A percentile compares a stretch with the other conserved stretches of the same genome.
These are phyloP conservation scores for Coracopsis vasa DNA, from an alignment of 2,113 vertebrate species.

Conservation along the genomic window DNA sequence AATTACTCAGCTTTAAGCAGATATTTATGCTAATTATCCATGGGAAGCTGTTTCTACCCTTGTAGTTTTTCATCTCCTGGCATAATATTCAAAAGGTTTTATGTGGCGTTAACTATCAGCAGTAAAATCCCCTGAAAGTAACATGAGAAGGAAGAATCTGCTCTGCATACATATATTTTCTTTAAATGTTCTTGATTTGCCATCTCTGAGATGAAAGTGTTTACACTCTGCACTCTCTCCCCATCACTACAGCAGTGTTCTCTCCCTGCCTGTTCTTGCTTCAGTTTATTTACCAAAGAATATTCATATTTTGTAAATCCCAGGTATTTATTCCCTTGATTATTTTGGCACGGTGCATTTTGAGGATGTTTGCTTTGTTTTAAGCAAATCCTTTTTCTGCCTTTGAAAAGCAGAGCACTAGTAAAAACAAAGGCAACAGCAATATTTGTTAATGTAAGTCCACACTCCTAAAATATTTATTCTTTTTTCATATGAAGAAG, in stretches of 20 bases:
- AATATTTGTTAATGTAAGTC: constrained; percentile 71
- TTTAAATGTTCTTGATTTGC: constrained; percentile 49
- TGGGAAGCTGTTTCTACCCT: constrained; percentile 37
- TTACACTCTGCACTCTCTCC: background rate
- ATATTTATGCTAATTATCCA: constrained; percentile 61
- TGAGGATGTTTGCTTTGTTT: constrained; percentile 78
- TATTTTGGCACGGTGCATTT: constrained; percentile 69
- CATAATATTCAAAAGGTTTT: constrained; percentile 14
- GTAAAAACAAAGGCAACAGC: constrained; percentile 72
- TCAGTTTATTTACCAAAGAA: constrained; percentile 58
- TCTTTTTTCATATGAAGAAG: constrained; percentile 72
- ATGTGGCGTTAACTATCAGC: constrained; percentile 49
- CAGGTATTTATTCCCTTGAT: constrained; percentile 71
- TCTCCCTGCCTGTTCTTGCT: background rate
- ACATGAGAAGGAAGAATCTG: constrained; percentile 28
- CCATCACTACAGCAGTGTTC: background rate
- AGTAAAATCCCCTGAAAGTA: constrained; percentile 50
- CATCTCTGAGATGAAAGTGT: constrained; percentile 17
- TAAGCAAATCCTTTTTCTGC: constrained; percentile 66
- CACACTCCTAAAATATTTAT: constrained; percentile 75
- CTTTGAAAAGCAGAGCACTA: constrained; percentile 68
- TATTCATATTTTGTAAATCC: constrained; percentile 74
- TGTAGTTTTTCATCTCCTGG: constrained; percentile 49
- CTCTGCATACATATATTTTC: constrained; percentile 59
- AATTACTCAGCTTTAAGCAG: constrained; percentile 60